Base-by-base conservation (phyloP, 2,113 vertebrate genomes). In the Illadopsis cleaveri region DNA sequence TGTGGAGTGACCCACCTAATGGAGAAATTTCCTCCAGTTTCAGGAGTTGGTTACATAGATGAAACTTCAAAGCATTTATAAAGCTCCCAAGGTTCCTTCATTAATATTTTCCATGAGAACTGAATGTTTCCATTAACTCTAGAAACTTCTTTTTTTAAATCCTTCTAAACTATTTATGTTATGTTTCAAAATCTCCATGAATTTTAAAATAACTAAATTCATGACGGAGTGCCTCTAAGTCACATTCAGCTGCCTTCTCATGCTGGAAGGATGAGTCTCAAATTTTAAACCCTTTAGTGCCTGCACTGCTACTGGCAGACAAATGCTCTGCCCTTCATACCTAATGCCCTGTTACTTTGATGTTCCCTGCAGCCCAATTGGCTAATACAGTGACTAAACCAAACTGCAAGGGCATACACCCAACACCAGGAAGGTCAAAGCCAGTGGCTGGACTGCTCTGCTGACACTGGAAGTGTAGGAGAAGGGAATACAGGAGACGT, bases 361-460 rank as follows among this genome's bases (percentile, higher is more conserved):
- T 35, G 28, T 31, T 57, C 21, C 50, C 57, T 88, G 35, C 12
- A 90, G 27, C 15, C 33, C 79, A 76, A 0, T 0, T 61, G 23
- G 33, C 11, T 50, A 44, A 44, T 45, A 45, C 38, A 58, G 7
- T 22, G 25, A 4, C 5, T 82, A 33, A 68, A 6, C 40, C 25
- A 80, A 82, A 27, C n/a, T 47, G 45, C 1, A 3, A 47, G 18
- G 44, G 33, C 37, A 19, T 27, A 42, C 3, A 44, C 12, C 12
- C 64, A 69, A 15, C 3, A 22, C 13, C 12, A 48, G 0, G 0
- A 33, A 38, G 21, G 38, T 21, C 64, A 38, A 6, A 19, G 35
- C 8, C 33, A 20, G n/a, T 6, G 23, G 17, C 44, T 71, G 33
- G 11, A 58, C 33, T 0, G 0, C 20, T 79, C 2, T 75, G 11